These are phyloP conservation scores for Halyomorpha halys DNA, from an alignment of 1,140 invertebrate species.

Conservation along the genomic window DNA sequence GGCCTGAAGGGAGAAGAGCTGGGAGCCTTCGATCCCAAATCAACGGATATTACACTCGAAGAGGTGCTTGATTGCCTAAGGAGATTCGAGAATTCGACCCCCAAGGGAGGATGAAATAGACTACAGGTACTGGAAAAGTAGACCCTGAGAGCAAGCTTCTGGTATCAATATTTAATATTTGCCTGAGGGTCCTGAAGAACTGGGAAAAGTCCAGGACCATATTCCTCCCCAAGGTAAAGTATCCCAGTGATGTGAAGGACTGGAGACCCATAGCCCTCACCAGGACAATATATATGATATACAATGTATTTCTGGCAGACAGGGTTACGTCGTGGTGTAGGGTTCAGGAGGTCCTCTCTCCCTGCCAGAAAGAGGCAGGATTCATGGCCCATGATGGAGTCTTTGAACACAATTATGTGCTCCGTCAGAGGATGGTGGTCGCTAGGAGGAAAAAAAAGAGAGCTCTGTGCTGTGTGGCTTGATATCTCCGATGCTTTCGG, in stretches of 20 bases:
- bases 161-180: constrained; percentile 24
- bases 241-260: constrained; percentile 30
- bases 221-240: constrained; percentile 34
- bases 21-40: neutral
- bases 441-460: constrained; percentile 24
- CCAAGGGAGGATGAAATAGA: constrained; percentile 30
- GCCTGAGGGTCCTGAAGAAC: constrained; percentile 23
- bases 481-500: constrained; percentile 33
- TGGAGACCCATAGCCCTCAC: constrained; percentile 35
- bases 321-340: constrained; percentile 14
- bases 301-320: constrained; percentile 30
- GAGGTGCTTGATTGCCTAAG: constrained; percentile 21
- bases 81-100: constrained; percentile 31
- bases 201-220: constrained; percentile 33
- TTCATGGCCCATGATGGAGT: constrained; percentile 19
- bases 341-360: neutral
- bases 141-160: constrained; percentile 24
- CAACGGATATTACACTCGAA: neutral
- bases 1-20: neutral
- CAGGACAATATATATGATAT: constrained; percentile 34
- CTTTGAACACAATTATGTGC: constrained; percentile 17
- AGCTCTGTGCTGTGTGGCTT: constrained; percentile 35
- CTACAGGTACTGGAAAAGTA: constrained; percentile 23
- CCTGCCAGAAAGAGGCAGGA: constrained; percentile 29
- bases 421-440: neutral